Conservation (phyloP, 2,113 vertebrate genomes). For the Fukomys damarensis region DNA sequence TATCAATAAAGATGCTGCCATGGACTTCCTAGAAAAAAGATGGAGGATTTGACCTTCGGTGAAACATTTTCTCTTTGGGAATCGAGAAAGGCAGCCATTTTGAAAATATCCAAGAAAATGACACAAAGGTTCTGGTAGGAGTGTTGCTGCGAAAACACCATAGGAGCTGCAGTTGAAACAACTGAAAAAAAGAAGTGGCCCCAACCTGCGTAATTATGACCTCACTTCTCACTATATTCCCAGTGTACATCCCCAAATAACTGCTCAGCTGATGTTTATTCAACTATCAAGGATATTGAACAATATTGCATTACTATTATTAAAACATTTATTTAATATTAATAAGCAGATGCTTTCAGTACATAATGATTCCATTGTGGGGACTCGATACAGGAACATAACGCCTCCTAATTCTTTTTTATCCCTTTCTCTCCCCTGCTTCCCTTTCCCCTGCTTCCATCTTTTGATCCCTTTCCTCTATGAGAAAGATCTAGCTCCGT, state of each 20-base stretch:
- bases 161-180: background rate
- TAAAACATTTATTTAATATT: slow-evolving; percentile 22
- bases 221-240: background rate
- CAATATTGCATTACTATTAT: background rate
- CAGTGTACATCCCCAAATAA: background rate
- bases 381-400: background rate
- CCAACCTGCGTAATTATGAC: background rate
- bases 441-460: background rate
- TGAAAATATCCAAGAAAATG: slow-evolving; percentile 48
- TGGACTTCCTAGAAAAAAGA: slow-evolving; percentile 33
- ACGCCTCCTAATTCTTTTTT: background rate
- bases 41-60: slow-evolving; percentile 1
- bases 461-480: background rate
- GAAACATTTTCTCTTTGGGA: slow-evolving; percentile 9
- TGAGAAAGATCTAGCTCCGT: background rate
- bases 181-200: background rate
- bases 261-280: background rate
- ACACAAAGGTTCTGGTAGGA: slow-evolving; percentile 14
- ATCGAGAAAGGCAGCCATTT: background rate
- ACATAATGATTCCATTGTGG: background rate
- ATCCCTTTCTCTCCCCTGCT: background rate
- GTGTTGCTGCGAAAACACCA: background rate
- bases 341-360: background rate
- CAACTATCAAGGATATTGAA: background rate
- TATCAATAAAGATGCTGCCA: background rate